phyloP scores from a whole-genome alignment of 2,113 vertebrate species.

The Hystrix brachyura region DNA sequence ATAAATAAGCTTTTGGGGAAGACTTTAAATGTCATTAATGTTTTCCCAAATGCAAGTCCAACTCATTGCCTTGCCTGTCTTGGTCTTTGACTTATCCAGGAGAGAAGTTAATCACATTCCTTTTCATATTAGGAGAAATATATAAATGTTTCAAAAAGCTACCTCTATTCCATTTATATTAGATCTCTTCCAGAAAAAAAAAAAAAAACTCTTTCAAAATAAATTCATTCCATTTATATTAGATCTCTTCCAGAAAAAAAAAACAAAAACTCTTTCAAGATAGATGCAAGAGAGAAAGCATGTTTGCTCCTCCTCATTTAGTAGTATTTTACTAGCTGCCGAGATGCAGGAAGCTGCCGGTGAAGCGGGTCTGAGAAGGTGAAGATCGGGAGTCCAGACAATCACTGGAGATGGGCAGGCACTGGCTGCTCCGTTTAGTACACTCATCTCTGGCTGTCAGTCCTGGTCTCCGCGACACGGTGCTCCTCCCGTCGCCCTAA shows the following conservation, averaged over 20 bases:
- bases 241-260: not conserved
- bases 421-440: not conserved
- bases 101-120: conserved; percentile 64
- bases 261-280: conserved; percentile 65
- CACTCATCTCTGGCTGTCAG: not conserved
- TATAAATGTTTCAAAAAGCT: conserved; percentile 60
- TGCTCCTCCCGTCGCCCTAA: not conserved
- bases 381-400: not conserved
- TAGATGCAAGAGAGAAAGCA: not conserved
- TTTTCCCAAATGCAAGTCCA: conserved; percentile 64
- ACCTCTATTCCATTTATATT: conserved; percentile 19
- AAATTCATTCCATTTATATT: conserved; percentile 50
- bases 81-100: conserved; percentile 48
- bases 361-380: not conserved
- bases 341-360: not conserved
- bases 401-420: rapidly evolving
- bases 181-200: not conserved
- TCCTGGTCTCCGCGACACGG: too few species aligned
- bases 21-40: conserved; percentile 58
- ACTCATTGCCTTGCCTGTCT: conserved; percentile 26
- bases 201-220: conserved; percentile 65
- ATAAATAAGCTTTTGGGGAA: conserved; percentile 58
- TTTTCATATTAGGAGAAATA: conserved; percentile 60
- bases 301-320: not conserved
- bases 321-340: conserved; percentile 30